Percentiles rank a stretch among this genome's conserved stretches.
Evolutionary conservation across 2,797 vertebrate species (phyloP).

Genomic region (Danio jaintianensis): DNA sequence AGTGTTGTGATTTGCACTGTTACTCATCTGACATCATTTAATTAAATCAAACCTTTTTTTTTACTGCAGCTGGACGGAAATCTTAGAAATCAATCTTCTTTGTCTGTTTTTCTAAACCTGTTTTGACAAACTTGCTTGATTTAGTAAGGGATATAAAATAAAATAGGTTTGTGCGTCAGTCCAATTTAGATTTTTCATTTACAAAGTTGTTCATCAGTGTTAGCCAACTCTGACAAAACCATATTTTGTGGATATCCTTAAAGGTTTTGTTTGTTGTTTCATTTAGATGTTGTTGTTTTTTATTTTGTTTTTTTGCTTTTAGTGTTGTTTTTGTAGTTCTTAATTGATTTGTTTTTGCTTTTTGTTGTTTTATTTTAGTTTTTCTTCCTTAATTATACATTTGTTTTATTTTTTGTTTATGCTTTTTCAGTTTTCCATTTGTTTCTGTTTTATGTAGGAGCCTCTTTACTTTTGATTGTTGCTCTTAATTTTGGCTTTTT

Average conservation of each 20-base stretch:
- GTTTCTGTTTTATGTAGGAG: no score
- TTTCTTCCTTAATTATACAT: no score
- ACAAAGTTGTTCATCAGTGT: neutral
- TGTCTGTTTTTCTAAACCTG: neutral
- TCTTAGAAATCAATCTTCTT: slow-evolving; percentile 12
- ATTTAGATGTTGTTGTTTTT: neutral
- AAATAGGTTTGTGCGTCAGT: neutral
- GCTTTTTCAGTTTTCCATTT: no score
- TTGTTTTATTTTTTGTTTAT: no score
- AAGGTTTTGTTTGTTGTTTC: neutral
- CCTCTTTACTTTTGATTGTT: no score
- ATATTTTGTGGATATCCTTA: neutral
- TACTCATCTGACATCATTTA: slow-evolving; percentile 34
- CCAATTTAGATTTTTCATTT: neutral
- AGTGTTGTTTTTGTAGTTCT: neutral
- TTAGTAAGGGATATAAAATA: neutral
- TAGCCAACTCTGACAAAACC: neutral
- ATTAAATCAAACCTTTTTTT: neutral
- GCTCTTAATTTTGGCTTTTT: no score
- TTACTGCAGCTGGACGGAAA: neutral
- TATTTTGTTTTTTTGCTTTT: neutral
- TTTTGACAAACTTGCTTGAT: neutral
- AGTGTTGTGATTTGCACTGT: slow-evolving; percentile 56
- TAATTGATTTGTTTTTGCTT: neutral
- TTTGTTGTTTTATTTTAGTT: neutral